Base-by-base conservation (phyloP, 2,113 vertebrate species). In the Heterocephalus glaber region DNA sequence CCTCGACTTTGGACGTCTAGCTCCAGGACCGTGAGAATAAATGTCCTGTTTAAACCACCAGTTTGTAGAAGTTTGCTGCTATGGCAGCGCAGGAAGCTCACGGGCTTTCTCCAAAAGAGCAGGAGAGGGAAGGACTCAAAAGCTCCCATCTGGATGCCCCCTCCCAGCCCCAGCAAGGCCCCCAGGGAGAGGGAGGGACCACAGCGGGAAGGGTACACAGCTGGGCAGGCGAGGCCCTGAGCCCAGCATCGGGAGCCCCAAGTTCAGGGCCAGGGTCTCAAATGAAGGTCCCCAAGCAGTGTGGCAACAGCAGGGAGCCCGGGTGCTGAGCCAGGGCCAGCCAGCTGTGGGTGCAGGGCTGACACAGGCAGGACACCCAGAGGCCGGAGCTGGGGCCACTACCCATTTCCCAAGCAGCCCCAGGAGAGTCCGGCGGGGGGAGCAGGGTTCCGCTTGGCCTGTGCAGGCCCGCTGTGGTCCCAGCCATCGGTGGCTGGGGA, bases 171-270 rank as follows among this genome's bases (percentile, higher is more conserved):
- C 54, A 24, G 38, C 60, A 11, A 84, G 61, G 28, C 28, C 30
- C 60, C 13, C 7, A 1, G 38, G 13, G 1, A 47, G 58, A 8
- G 6, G 44, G 4, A 2, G 38, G 80, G 33, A 49, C 49, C 6
- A 3, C 20, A 11, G 1, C 3, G 38, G n/a, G 58, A 26, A 5
- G 56, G 47, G n/a, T 54, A 7, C 3, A 17, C 1, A 0, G 41
- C 3, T 1, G 5, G 11, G 9, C 28, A 8, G 54, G 56, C 0
- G 1, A 19, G 65, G 66, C 76, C 14, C 1, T 0, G 1, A 10
- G 76, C 24, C 83, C 3, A 33, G 22, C 52, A 38, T 16, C 2
- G 49, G 9, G 28, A 9, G n/a, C 74, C 7, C 12, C 2, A 1
- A 11, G 11, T 17, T 49, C 41, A 56, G 30, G 2, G 5, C 9